Conservation (phyloP, 2,888 invertebrate species). For the Marasmarcha lunaedactyla region DNA sequence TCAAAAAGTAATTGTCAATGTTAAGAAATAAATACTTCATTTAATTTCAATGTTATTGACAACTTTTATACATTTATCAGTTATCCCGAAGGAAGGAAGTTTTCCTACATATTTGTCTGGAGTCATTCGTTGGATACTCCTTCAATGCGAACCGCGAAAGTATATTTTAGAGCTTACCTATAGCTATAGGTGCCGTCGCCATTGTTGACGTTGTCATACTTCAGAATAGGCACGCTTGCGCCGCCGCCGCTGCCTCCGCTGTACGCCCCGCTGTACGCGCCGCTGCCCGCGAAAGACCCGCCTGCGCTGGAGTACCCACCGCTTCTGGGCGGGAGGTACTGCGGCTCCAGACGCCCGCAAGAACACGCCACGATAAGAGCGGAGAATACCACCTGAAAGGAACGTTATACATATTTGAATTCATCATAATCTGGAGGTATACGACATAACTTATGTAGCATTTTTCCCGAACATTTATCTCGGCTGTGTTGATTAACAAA, state of each 20-base stretch:
- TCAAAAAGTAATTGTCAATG: no score
- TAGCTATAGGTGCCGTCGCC: conserved; percentile 75
- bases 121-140: no score
- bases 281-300: conserved; percentile 17
- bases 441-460: no score
- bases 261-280: conserved; percentile 11
- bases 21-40: no score
- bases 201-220: conserved; percentile 74
- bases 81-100: no score
- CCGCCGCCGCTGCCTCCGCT: conserved; percentile 29
- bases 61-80: no score
- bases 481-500: no score
- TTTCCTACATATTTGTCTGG: no score
- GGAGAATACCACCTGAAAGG: conserved; percentile 21
- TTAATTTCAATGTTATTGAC: no score
- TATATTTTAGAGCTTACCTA: conserved; percentile 63
- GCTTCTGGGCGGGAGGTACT: conserved; percentile 34
- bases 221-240: conserved; percentile 66
- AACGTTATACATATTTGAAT: conserved; percentile 19
- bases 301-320: conserved; percentile 21
- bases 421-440: no score
- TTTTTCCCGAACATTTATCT: no score
- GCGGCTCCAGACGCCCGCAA: conserved; percentile 42
- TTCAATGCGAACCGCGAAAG: no score
- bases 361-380: conserved; percentile 37